These are phyloP conservation scores for Lates calcarifer DNA, from an alignment of 2,113 vertebrate species.

Conservation along the genomic window DNA sequence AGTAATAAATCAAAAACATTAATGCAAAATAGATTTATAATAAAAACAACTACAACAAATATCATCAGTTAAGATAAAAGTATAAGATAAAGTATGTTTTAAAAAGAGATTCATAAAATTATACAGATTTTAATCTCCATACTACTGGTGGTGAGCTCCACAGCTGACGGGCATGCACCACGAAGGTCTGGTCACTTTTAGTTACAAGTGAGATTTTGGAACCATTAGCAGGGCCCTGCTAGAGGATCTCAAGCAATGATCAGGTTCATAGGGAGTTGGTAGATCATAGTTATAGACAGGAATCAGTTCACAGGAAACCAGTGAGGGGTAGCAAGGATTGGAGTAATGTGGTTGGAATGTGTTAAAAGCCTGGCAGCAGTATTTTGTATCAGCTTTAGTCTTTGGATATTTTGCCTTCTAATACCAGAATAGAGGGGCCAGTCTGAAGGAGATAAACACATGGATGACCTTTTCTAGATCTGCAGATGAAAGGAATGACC, in stretches of 20 bases:
- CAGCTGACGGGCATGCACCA: background rate
- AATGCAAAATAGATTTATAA: background rate
- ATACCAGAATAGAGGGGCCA: background rate
- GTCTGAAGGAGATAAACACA: slow-evolving; percentile 1
- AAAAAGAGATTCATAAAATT: background rate
- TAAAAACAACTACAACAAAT: too few species aligned
- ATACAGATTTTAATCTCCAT: background rate
- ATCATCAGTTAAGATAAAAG: too few species aligned
- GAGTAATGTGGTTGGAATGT: background rate
- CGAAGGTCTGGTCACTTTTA: too few species aligned
- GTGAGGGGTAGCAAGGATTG: background rate
- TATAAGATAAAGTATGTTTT: background rate
- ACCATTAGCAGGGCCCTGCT: too few species aligned
- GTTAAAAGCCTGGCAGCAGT: background rate
- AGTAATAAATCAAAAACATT: background rate
- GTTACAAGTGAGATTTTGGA: too few species aligned
- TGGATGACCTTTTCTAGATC: background rate
- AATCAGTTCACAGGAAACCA: background rate
- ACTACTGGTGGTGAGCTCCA: background rate
- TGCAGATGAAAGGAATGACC: slow-evolving; percentile 5
- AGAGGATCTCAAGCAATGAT: background rate
- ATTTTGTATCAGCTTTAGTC: background rate
- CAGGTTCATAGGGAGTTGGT: background rate
- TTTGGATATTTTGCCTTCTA: background rate
- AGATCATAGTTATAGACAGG: too few species aligned